Base-by-base conservation (phyloP, 2,797 vertebrate species). In the Silurus aristotelis region DNA sequence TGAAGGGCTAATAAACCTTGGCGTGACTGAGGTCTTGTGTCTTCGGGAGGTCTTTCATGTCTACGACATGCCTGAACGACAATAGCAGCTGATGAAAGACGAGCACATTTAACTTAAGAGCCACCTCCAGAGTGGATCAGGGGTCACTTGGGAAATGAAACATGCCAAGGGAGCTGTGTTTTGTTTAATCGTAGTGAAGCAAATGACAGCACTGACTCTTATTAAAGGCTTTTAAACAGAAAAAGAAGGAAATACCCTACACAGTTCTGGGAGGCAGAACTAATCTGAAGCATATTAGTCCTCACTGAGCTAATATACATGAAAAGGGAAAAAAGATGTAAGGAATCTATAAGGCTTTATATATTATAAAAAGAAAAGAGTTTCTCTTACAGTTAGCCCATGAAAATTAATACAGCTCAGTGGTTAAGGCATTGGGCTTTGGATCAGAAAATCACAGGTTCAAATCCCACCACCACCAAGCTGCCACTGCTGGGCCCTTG, bases 51-150 rank as follows among this genome's bases (percentile, higher is more conserved):
- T 63, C 43, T 38, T 68, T 80, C 63, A 80, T 80, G 27, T 58
- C 55, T 22, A 81, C 56, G 76, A 67, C 79, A 84, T 25, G 58
- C 77, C 58, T 86, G 87, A 91, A 76, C 12, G 82, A 84, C 84
- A 76, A 85, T 82, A 87, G 88, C 85, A 84, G 84, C 86, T 87
- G 90, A 87, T 68, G 78, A 84, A 88, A 76, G 77, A 73, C 73
- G 31, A 43, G 75, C 85, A 82, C 83, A 83, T 86, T 86, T 79
- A 58, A 89, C 87, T 87, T 87, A 60, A 86, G 77, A 89, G 84
- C 70, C 19, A 46, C 66, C 85, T 60, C 66, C 67, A 55, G 85
- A 87, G 79, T 80, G 46, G 19, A 77, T 12, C 64, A 38, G 22
- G 84, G 79, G 83, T 84, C 58, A 46, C 75, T 76, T 0, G 87